Base-by-base conservation (phyloP, 1,140 invertebrate species). In the Ceratoteleas bidentatus region DNA sequence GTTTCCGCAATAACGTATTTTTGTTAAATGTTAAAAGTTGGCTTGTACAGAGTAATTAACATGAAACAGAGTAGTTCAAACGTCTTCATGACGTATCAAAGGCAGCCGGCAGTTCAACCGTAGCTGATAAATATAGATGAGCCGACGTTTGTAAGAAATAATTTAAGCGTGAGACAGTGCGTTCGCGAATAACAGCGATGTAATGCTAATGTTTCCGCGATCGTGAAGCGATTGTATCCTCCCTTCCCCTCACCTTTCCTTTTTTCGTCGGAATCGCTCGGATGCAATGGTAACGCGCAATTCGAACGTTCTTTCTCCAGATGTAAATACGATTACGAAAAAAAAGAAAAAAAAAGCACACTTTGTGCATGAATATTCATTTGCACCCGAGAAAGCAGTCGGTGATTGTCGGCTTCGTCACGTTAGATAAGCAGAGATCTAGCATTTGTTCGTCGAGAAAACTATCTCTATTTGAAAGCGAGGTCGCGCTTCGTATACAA, bases 71-170 rank as follows among this genome's bases (percentile, higher is more conserved):
- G n/a, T 24, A 1, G 24, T 24, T 24, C 24, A n/a, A n/a, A 24
- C 24, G 4, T 24, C 1, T 2, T 24, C 1, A 24, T 2, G 24
- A 24, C 24, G 24, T 24, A 24, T 24, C 24, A 24, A 24, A 24
- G 24, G 24, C 24, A 24, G 24, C 24, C 24, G 24, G 4, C 24
- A 4, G 24, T 24, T 24, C 24, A 24, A 24, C 24, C 43, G 45
- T 11, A 10, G 0, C 43, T 47, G 43, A 49, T 61, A 61, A 61
- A 61, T 61, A 61, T 61, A 61, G 40, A 32, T 33, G 24, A 49
- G 16, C 13, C n/a, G 32, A 47, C n/a, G 40, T 45, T 61, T 47
- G 57, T 32, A 49, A 61, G 40, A 61, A 61, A 61, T 49, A 61
- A 61, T 61, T 61, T 49, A 6, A 61, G 57, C 57, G 13, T 61